A percentile compares a stretch with the other conserved stretches of the same genome.
These are phyloP conservation scores for Apocrypta bakeri DNA, from an alignment of 1,140 invertebrate species.

Conservation along the genomic window DNA sequence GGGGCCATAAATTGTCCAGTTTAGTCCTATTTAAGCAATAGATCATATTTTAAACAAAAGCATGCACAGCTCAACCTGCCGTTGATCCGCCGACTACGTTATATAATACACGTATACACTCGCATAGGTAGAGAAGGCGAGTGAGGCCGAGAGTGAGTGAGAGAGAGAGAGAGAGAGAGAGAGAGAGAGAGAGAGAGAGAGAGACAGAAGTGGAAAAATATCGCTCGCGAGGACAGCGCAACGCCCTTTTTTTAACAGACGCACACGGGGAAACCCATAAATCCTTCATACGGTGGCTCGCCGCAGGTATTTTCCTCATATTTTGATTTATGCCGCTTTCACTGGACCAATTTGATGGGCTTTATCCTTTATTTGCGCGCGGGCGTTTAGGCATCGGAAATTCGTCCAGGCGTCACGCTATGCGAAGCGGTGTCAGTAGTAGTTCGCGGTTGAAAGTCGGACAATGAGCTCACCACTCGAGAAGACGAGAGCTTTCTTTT, in stretches of 20 bases:
- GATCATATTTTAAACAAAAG: conserved; percentile 73
- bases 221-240: conserved; percentile 44
- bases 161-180: too few species aligned
- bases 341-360: conserved; percentile 67
- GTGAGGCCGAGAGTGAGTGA: too few species aligned
- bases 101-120: conserved; percentile 38
- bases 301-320: conserved; percentile 69
- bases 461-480: background rate
- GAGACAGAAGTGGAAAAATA: conserved; percentile 8
- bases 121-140: background rate
- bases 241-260: conserved; percentile 57
- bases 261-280: conserved; percentile 63
- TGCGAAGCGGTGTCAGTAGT: conserved; percentile 36
- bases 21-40: conserved; percentile 70
- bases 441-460: background rate
- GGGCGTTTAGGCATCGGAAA: conserved; percentile 60
- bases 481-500: background rate
- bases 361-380: conserved; percentile 70
- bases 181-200: too few species aligned
- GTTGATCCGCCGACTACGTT: too few species aligned
- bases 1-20: conserved; percentile 68
- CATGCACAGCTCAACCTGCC: conserved; percentile 41
- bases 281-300: conserved; percentile 63
- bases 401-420: conserved; percentile 59
- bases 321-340: conserved; percentile 73